phyloP scores from a whole-genome alignment of 37 sponge, comb jelly and placozoan genomes.

The Geodia barretti region DNA sequence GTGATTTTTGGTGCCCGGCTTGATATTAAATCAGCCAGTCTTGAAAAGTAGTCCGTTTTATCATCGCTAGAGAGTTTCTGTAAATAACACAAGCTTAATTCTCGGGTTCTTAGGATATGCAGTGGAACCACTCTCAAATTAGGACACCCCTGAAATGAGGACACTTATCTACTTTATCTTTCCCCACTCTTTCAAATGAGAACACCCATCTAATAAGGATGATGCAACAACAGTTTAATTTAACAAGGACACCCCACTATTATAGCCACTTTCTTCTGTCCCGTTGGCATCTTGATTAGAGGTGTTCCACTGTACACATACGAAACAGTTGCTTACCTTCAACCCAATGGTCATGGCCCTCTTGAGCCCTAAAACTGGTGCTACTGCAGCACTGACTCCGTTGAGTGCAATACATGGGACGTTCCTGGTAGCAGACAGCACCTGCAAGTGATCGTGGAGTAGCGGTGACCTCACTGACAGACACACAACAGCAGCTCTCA shows the following conservation, averaged over 20 bases:
- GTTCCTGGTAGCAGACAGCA: conserved; percentile 48
- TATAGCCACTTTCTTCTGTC: no score
- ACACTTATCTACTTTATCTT: background rate
- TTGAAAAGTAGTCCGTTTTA: conserved; percentile 10
- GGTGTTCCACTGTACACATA: no score
- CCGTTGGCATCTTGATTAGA: no score
- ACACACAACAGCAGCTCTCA: conserved; percentile 64
- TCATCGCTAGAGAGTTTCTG: conserved; percentile 6
- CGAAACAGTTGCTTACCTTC: no score
- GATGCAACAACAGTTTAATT: no score
- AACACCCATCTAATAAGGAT: no score
- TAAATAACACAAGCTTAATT: no score
- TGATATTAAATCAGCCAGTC: conserved; percentile 1
- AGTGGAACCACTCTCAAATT: no score
- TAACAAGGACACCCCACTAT: no score
- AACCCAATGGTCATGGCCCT: conserved; percentile 69
- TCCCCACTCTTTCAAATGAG: no score
- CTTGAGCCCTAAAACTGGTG: conserved; percentile 50
- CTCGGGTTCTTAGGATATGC: no score
- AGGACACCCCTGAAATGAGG: background rate
- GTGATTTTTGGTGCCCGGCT: conserved; percentile 7
- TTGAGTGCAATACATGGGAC: conserved; percentile 58
- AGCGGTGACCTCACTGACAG: conserved; percentile 50
- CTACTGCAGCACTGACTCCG: conserved; percentile 30
- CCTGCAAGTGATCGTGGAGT: conserved; percentile 46